These are phyloP conservation scores for Cremastinae sp. DNA, from an alignment of 2,888 invertebrate genomes.

Conservation along the genomic window DNA sequence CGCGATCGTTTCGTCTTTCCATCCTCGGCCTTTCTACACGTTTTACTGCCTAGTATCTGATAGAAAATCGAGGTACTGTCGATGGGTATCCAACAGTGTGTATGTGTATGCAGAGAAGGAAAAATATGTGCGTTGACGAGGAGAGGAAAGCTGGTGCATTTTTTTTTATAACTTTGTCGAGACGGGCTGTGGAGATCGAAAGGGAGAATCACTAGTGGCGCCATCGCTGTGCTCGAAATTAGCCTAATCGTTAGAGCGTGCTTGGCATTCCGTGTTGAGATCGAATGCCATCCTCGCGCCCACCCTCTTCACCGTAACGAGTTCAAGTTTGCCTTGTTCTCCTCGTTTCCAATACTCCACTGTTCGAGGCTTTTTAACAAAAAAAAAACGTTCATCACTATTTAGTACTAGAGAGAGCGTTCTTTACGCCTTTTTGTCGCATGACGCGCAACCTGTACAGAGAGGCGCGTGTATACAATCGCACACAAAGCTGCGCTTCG, in stretches of 20 bases:
- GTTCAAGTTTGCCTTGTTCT: conserved; percentile 54
- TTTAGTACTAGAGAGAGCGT: not conserved
- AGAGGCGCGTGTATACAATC: not conserved
- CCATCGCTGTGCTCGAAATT: conserved; percentile 50
- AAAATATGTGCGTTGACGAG: not conserved
- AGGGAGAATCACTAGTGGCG: conserved; percentile 21
- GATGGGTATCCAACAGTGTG: not conserved
- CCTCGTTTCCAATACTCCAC: conserved; percentile 15
- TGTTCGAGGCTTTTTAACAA: not conserved
- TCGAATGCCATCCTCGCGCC: conserved; percentile 19
- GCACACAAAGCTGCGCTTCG: not conserved
- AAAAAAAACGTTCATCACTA: not conserved
- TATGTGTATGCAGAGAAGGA: not conserved
- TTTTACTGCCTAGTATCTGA: conserved; percentile 30
- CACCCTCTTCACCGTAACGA: conserved; percentile 34
- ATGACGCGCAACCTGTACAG: not conserved
- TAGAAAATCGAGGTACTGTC: conserved; percentile 2
- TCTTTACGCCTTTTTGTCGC: not conserved
- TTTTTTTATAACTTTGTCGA: conserved; percentile 4
- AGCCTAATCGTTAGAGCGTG: conserved; percentile 57
- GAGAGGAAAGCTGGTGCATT: not conserved
- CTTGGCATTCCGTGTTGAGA: conserved; percentile 44
- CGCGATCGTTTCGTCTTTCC: conserved; percentile 26
- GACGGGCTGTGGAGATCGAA: not conserved
- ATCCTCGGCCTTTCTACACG: conserved; percentile 13